Conservation (phyloP, 2,888 invertebrate genomes). For the Pycnomerus fuliginosus region DNA sequence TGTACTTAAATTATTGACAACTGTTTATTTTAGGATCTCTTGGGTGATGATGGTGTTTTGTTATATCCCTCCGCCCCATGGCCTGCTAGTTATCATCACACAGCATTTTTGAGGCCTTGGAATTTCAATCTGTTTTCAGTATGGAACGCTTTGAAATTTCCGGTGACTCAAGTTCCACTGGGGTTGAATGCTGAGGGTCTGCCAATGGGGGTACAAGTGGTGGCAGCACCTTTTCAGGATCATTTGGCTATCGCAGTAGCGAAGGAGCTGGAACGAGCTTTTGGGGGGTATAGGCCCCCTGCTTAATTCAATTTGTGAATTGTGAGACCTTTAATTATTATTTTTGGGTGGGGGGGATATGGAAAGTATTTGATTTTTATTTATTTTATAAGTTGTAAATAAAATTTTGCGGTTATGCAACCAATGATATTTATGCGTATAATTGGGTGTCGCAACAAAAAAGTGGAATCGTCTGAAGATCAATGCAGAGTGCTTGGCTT, state of each 20-base stretch:
- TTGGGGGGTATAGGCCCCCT: constrained; percentile 72
- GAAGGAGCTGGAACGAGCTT: constrained; percentile 63
- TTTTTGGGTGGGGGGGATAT: constrained; percentile 2
- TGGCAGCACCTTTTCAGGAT: constrained; percentile 69
- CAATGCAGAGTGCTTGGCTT: too few relatives aligned
- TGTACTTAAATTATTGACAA: too few relatives aligned
- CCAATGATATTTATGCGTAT: too few relatives aligned
- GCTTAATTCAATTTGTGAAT: constrained; percentile 39
- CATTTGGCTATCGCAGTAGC: constrained; percentile 75
- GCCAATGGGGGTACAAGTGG: constrained; percentile 80
- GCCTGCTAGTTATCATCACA: constrained; percentile 80
- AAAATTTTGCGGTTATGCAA: background rate
- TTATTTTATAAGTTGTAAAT: constrained; percentile 3
- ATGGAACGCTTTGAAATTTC: constrained; percentile 81
- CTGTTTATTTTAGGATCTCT: constrained; percentile 59
- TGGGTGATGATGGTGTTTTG: constrained; percentile 79
- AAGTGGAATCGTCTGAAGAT: too few relatives aligned
- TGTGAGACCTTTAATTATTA: constrained; percentile 1
- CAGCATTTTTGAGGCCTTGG: constrained; percentile 72
- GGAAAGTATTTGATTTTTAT: too few relatives aligned
- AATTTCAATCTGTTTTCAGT: constrained; percentile 85
- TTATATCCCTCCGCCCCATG: constrained; percentile 80
- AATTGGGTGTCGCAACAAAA: too few relatives aligned
- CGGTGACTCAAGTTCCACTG: constrained; percentile 82
- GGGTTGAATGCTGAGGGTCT: constrained; percentile 70